Percentiles rank a stretch among this genome's conserved stretches.
phyloP scores from a whole-genome alignment of 2,797 vertebrate species.

The Coluber constrictor region DNA sequence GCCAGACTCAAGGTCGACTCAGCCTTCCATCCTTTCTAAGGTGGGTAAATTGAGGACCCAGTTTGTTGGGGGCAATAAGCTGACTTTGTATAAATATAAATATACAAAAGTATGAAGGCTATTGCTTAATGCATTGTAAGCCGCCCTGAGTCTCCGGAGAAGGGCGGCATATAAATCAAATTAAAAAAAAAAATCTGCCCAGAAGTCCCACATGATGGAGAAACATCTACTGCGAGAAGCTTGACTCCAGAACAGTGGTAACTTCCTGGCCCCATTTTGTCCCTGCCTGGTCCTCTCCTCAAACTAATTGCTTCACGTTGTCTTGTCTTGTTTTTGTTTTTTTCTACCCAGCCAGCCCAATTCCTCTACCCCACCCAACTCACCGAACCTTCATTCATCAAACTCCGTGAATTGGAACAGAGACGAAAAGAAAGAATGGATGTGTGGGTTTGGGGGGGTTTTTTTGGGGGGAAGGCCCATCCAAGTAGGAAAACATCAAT shows the following conservation, averaged over 20 bases:
- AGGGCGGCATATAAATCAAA: no score
- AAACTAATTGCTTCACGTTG: background rate
- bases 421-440: background rate
- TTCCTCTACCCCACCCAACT: background rate
- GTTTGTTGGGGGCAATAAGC: no score
- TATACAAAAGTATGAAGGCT: no score
- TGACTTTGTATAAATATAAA: no score
- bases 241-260: background rate
- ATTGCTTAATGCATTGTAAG: no score
- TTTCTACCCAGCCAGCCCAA: background rate
- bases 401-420: background rate
- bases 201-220: background rate
- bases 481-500: conserved; percentile 27
- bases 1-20: no score
- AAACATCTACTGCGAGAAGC: background rate
- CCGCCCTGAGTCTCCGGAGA: no score
- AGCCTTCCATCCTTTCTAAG: no score
- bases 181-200: no score
- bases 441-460: background rate
- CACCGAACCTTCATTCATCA: background rate
- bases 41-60: no score
- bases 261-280: background rate
- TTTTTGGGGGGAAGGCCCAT: background rate
- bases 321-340: background rate
- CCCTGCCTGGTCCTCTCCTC: background rate